Percentiles rank a stretch among this genome's conserved stretches.
These are phyloP conservation scores for Pteria penguin DNA, from an alignment of 2,888 invertebrate species.

Conservation along the genomic window DNA sequence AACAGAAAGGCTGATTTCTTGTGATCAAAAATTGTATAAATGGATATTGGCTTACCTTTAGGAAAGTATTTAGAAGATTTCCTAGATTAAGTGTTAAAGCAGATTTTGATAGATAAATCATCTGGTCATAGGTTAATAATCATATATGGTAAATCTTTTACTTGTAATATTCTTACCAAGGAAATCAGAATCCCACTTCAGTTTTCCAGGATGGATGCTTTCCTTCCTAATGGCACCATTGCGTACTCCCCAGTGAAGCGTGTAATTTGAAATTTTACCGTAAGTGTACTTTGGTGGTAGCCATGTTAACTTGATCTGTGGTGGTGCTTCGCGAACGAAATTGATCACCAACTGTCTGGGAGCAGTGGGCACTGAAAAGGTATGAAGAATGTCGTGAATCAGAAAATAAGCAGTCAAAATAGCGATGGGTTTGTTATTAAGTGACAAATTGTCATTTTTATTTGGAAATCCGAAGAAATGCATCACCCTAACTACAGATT, in stretches of 20 bases:
- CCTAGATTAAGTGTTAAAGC: too few relatives aligned
- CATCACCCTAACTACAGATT: too few relatives aligned
- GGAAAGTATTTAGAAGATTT: too few relatives aligned
- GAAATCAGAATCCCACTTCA: constrained; percentile 37
- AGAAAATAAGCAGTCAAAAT: constrained; percentile 1
- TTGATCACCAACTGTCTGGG: constrained; percentile 26
- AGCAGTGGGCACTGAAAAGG: constrained; percentile 29
- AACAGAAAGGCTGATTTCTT: too few relatives aligned
- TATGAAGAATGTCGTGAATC: neutral
- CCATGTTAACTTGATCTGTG: constrained; percentile 32
- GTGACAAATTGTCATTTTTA: too few relatives aligned
- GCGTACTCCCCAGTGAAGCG: constrained; percentile 37
- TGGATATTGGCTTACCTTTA: too few relatives aligned
- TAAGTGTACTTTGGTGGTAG: constrained; percentile 32
- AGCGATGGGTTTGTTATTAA: neutral
- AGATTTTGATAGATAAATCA: too few relatives aligned
- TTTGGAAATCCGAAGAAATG: too few relatives aligned
- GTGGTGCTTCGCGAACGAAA: constrained; percentile 26
- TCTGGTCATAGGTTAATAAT: too few relatives aligned
- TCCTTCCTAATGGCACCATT: constrained; percentile 37
- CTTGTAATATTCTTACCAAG: too few relatives aligned
- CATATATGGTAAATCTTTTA: too few relatives aligned
- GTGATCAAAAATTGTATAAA: too few relatives aligned
- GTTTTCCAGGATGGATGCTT: constrained; percentile 10
- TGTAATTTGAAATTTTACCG: constrained; percentile 23